Evolutionary conservation across 2,797 vertebrate species (phyloP), one percentile per base, ranked within the genome.

Genomic region (Sebastes vulpes): DNA sequence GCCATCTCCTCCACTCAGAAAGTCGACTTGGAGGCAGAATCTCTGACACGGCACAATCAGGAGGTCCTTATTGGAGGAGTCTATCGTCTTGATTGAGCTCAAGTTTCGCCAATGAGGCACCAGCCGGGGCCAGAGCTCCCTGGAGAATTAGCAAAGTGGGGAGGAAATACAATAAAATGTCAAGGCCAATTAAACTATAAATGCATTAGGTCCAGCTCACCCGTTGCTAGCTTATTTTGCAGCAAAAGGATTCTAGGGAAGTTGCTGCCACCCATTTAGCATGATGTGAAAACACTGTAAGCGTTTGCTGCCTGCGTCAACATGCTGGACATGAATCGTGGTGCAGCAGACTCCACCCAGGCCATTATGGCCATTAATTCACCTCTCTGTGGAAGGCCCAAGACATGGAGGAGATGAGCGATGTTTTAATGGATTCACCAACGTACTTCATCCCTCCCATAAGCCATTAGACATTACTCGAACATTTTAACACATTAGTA

Each of bases 41-140:
- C 90, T 90, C 93, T 95, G 94, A 94, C 90, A 85, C 18, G 87
- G 92, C 94, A 94, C 93, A 95, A 95, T 95, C 90, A 92, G 48
- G 1, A 76, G 89, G 78, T 92, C 85, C 89, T 87, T 89, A 93
- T 74, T 87, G 81, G 79, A 84, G 86, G 54, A 82, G 77, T 89
- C 84, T 82, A 81, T 89, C n/a, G 70, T 90, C 90, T 91, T 93
- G 87, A 90, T 92, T 92, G 89, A 90, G 91, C 92, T 96, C 94
- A 93, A 81, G 92, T 96, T 96, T 96, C 95, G 75, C 89, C 83
- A 85, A 77, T 91, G 83, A 93, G 89, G 93, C 94, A 94, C 82
- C 85, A 82, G 79, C 67, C 25, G 16, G 76, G 85, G 75, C 81
- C 77, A 28, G 79, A 76, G 65, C 79, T 94, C 93, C 82, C 89